These are phyloP conservation scores for Rhopalosiphum padi DNA, from an alignment of 1,140 invertebrate species.

Conservation along the genomic window DNA sequence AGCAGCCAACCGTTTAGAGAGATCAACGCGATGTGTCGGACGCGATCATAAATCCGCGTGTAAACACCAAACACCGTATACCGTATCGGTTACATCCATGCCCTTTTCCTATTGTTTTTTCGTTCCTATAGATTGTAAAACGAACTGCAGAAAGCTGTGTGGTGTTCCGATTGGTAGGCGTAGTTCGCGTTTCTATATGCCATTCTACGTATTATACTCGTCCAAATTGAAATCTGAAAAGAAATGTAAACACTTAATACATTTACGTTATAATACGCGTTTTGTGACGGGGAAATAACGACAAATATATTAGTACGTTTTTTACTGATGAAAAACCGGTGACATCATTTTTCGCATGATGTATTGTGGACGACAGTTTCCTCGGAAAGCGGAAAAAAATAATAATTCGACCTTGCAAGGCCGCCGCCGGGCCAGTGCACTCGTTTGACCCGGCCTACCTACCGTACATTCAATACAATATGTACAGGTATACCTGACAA, in stretches of 20 bases:
- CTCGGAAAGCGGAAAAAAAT: constrained; percentile 19
- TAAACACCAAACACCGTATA: not conserved
- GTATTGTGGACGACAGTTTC: not conserved
- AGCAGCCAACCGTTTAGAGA: not conserved
- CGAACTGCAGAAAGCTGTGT: not conserved
- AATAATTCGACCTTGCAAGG: constrained; percentile 49
- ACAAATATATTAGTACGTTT: not conserved
- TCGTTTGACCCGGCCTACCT: constrained; percentile 50
- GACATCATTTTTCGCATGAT: not conserved
- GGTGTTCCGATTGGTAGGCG: not conserved
- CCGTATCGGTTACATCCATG: not conserved
- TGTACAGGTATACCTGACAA: not conserved
- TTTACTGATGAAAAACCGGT: not conserved
- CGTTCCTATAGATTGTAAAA: not conserved
- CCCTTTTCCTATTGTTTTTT: not conserved
- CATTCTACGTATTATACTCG: not conserved
- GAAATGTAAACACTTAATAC: not conserved
- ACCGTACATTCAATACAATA: not conserved
- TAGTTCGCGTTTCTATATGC: not conserved
- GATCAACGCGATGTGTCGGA: not conserved
- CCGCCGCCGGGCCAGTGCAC: constrained; percentile 51
- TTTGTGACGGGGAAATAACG: not conserved
- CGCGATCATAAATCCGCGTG: not conserved
- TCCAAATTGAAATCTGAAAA: not conserved
- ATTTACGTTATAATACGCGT: not conserved